Conservation (phyloP, 1,140 invertebrate genomes). For the Vanessa tameamea region DNA sequence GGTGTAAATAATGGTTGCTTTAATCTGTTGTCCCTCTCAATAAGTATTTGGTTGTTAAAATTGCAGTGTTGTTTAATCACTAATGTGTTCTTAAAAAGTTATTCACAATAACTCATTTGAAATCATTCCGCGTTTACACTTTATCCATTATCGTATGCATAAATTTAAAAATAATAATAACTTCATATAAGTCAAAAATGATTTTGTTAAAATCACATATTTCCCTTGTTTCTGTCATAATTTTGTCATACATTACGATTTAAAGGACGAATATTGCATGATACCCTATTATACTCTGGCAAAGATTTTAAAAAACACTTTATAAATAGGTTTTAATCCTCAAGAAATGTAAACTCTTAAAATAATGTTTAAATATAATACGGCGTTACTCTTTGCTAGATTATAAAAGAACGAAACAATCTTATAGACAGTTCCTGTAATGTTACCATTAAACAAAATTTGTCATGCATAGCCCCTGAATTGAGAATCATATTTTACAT, state of each 20-base stretch:
- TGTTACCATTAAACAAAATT: constrained; percentile 15
- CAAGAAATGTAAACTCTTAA: too few species aligned
- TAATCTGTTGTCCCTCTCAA: not conserved
- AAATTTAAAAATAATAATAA: not conserved
- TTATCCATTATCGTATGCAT: constrained; percentile 1
- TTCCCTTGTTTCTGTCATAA: not conserved
- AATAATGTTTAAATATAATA: not conserved
- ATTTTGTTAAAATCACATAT: not conserved
- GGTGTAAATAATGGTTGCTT: constrained; percentile 9
- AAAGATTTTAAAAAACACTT: not conserved
- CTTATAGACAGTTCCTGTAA: constrained; percentile 4
- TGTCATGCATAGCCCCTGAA: constrained; percentile 25
- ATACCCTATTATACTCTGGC: constrained; percentile 14
- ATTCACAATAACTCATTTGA: not conserved
- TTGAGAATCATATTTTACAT: constrained; percentile 7
- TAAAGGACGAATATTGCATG: constrained; percentile 13
- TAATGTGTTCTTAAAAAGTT: not conserved
- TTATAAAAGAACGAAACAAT: not conserved
- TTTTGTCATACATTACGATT: not conserved
- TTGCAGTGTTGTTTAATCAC: not conserved
- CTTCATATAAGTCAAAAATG: not conserved
- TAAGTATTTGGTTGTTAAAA: not conserved
- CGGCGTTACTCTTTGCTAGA: not conserved
- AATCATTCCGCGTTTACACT: not conserved
- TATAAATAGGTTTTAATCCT: not conserved